phyloP scores from a whole-genome alignment of 2,888 invertebrate species.

The Dexiosoma caninum region DNA sequence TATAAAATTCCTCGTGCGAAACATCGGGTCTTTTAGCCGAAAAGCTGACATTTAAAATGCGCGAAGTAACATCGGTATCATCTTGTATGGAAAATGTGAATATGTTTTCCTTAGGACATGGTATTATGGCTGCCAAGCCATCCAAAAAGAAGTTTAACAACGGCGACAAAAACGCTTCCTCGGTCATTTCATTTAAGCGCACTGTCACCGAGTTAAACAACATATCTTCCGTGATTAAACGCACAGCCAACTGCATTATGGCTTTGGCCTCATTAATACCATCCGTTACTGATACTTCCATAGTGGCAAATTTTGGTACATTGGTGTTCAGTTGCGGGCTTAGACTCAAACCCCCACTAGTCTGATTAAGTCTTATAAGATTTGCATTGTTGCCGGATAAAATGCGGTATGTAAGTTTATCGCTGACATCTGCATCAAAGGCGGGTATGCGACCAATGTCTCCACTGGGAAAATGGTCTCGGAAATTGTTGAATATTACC shows the following conservation, averaged over 20 bases:
- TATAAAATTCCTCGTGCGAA: constrained; percentile 87
- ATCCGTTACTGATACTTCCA: constrained; percentile 96
- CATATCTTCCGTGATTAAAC: constrained; percentile 96
- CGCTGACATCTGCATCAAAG: constrained; percentile 95
- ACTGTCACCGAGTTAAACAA: constrained; percentile 95
- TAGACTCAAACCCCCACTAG: constrained; percentile 89
- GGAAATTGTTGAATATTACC: constrained; percentile 96
- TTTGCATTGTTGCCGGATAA: constrained; percentile 96
- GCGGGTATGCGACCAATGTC: constrained; percentile 95
- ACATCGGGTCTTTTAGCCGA: constrained; percentile 91
- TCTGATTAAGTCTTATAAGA: constrained; percentile 88
- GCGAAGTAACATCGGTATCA: constrained; percentile 91
- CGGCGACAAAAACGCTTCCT: constrained; percentile 93
- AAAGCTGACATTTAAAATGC: constrained; percentile 95
- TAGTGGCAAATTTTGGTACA: constrained; percentile 93
- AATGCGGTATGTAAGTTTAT: constrained; percentile 88
- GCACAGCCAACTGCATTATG: constrained; percentile 92
- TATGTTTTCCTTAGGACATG: constrained; percentile 94
- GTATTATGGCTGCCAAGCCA: constrained; percentile 93
- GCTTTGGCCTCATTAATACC: constrained; percentile 96
- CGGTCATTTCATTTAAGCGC: constrained; percentile 94
- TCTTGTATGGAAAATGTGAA: constrained; percentile 95
- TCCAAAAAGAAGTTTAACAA: constrained; percentile 92
- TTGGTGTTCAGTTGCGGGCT: constrained; percentile 97
- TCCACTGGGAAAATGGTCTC: constrained; percentile 94